Conservation (phyloP, 1,140 invertebrate genomes). For the Papilio polyxenes region DNA sequence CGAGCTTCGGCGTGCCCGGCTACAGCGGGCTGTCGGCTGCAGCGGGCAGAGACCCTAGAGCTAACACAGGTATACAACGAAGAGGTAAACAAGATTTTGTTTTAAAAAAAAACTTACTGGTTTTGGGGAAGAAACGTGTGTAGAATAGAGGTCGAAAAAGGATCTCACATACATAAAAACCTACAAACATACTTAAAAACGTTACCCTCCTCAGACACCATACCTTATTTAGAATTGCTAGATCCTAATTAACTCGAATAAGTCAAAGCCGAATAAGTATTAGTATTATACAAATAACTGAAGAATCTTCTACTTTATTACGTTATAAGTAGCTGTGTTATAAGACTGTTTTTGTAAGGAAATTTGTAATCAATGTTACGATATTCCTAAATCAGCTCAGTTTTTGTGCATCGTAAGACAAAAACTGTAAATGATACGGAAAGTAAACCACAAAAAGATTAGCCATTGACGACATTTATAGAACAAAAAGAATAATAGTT, state of each 20-base stretch:
- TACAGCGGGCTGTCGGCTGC: constrained; percentile 59
- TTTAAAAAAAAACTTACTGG: too few relatives aligned
- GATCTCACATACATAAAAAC: too few relatives aligned
- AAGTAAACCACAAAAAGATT: constrained; percentile 18
- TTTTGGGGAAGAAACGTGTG: too few relatives aligned
- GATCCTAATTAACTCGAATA: too few relatives aligned
- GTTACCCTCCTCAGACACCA: too few relatives aligned
- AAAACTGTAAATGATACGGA: constrained; percentile 1
- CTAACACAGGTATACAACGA: constrained; percentile 67
- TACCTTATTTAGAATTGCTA: too few relatives aligned
- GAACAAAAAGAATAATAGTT: not conserved
- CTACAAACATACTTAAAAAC: too few relatives aligned
- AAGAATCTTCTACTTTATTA: not conserved
- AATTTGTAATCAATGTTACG: constrained; percentile 16
- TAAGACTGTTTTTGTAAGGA: not conserved
- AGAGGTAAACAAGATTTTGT: not conserved
- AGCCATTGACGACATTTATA: not conserved
- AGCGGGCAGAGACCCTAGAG: constrained; percentile 70
- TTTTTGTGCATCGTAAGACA: not conserved
- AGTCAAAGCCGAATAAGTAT: too few relatives aligned
- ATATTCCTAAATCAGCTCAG: constrained; percentile 8
- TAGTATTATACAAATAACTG: not conserved
- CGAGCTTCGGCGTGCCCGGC: constrained; percentile 57
- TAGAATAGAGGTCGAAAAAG: too few relatives aligned
- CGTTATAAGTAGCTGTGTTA: not conserved